phyloP scores from a whole-genome alignment of 2,113 vertebrate genomes.

The Ahaetulla prasina region DNA sequence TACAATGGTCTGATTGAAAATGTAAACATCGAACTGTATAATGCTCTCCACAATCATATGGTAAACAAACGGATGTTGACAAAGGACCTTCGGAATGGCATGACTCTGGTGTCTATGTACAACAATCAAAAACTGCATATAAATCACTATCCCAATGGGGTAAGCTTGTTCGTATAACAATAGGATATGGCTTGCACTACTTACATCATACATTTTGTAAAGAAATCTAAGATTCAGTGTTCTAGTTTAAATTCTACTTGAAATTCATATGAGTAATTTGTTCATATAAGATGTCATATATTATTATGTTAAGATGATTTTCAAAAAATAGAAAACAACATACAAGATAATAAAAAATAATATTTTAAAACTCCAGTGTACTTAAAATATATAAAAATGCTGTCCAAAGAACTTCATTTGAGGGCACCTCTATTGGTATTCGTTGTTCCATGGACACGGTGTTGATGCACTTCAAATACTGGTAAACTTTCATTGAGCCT shows the following conservation, averaged over 20 bases:
- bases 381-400: background rate
- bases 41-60: slow-evolving; percentile 95
- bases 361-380: background rate
- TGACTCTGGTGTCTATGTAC: slow-evolving; percentile 87
- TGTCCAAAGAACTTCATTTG: background rate
- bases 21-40: slow-evolving; percentile 92
- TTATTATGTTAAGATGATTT: background rate
- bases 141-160: slow-evolving; percentile 95
- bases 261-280: background rate
- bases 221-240: background rate
- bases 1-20: slow-evolving; percentile 85
- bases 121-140: slow-evolving; percentile 82
- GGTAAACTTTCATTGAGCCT: background rate
- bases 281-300: background rate
- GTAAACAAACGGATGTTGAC: slow-evolving; percentile 86
- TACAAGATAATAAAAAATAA: background rate
- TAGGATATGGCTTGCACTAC: background rate
- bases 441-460: background rate
- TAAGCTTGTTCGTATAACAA: slow-evolving; percentile 62
- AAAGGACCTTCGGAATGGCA: slow-evolving; percentile 91
- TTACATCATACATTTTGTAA: background rate
- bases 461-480: background rate
- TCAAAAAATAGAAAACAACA: background rate
- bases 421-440: background rate
- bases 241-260: rapidly evolving